These are phyloP conservation scores for Drepanosiphum platanoidis DNA, from an alignment of 2,888 invertebrate genomes.

Conservation along the genomic window DNA sequence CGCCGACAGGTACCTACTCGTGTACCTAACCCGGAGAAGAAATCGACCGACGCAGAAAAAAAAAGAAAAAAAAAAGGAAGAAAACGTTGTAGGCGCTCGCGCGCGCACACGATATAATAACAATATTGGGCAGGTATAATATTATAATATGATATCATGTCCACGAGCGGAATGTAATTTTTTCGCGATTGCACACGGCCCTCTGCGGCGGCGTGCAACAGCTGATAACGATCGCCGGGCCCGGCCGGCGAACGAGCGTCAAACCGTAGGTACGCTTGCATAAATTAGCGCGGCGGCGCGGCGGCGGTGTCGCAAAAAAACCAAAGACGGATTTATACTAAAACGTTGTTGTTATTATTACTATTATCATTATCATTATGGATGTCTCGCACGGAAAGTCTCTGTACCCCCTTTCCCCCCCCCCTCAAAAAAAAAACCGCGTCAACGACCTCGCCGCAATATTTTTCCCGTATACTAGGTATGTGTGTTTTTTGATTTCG, in stretches of 20 bases:
- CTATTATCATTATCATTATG: background rate
- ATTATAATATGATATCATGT: background rate
- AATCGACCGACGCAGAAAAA: background rate
- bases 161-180: background rate
- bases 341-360: constrained; percentile 1
- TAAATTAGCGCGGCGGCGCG: constrained; percentile 2
- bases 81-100: background rate
- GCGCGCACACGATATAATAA: background rate
- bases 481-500: background rate
- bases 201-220: constrained; percentile 19
- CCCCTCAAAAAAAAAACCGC: background rate
- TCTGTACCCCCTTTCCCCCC: background rate
- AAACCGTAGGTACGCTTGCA: background rate
- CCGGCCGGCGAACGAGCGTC: background rate
- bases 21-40: background rate
- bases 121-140: background rate
- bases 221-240: constrained; percentile 44
- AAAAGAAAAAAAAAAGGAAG: no score
- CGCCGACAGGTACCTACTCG: background rate
- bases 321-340: background rate
- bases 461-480: constrained; percentile 22
- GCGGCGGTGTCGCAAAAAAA: constrained; percentile 23
- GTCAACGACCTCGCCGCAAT: constrained; percentile 47
- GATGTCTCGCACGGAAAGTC: background rate
- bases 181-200: constrained; percentile 50